These are phyloP conservation scores for Labeo calbasu DNA, from an alignment of 2,797 vertebrate species.

Conservation along the genomic window DNA sequence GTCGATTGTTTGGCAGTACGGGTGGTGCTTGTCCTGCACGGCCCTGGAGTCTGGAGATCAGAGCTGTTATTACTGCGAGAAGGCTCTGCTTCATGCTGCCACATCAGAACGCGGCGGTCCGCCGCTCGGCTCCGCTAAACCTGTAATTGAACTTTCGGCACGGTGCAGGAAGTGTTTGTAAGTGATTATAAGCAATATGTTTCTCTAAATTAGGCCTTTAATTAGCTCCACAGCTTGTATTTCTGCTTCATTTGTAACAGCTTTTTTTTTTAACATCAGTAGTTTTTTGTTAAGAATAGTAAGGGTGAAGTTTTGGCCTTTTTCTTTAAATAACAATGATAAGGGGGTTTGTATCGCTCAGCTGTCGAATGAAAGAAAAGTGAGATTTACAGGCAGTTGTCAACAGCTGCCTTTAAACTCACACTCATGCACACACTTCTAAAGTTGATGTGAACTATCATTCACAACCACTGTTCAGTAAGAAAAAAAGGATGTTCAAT, in stretches of 20 bases:
- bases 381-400: slow-evolving; percentile 14
- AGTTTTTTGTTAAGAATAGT: slow-evolving; percentile 54
- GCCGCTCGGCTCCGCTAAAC: slow-evolving; percentile 48
- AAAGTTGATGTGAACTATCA: not conserved
- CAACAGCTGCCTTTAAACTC: not conserved
- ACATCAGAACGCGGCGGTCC: slow-evolving; percentile 55
- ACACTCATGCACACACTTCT: not conserved
- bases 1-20: slow-evolving; percentile 35
- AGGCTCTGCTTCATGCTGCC: slow-evolving; percentile 41
- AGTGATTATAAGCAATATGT: slow-evolving; percentile 63
- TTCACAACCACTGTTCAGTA: not conserved
- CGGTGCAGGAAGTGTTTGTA: slow-evolving; percentile 57
- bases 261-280: slow-evolving; percentile 19
- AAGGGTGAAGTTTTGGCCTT: slow-evolving; percentile 49
- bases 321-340: slow-evolving; percentile 57
- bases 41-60: slow-evolving; percentile 19
- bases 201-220: slow-evolving; percentile 63
- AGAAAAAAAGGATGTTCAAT: not conserved
- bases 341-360: slow-evolving; percentile 40
- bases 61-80: slow-evolving; percentile 56
- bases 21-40: slow-evolving; percentile 31
- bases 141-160: slow-evolving; percentile 59
- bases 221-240: slow-evolving; percentile 60
- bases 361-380: slow-evolving; percentile 35
- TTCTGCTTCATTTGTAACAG: slow-evolving; percentile 40